Conservation (phyloP, 53 echinoderm and acorn worm genomes). For the Patiria pectinifera region DNA sequence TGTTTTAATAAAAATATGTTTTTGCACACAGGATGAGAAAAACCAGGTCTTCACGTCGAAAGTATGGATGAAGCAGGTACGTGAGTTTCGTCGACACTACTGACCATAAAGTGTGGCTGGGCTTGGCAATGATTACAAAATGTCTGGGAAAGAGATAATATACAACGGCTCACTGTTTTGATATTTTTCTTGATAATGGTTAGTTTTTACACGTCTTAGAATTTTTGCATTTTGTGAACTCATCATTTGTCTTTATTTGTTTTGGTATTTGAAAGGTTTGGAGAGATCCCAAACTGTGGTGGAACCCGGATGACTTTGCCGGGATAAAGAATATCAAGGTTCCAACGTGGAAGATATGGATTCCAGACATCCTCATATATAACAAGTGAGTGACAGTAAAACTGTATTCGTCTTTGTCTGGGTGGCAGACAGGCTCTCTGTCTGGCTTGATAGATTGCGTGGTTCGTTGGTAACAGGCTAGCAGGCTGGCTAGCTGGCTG, state of each 20-base stretch:
- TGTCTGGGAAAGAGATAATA: not conserved
- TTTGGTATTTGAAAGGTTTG: constrained; percentile 71
- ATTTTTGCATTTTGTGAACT: not conserved
- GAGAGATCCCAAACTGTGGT: constrained; percentile 81
- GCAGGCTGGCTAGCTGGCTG: no score
- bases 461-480: no score
- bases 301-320: constrained; percentile 84
- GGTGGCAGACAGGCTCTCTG: no score
- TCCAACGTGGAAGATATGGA: constrained; percentile 81
- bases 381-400: constrained; percentile 84
- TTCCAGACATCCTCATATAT: constrained; percentile 95
- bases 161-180: not conserved
- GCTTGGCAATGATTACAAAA: not conserved
- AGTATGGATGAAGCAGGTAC: constrained; percentile 95
- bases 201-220: not conserved
- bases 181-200: not conserved
- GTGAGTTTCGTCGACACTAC: not conserved
- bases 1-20: not conserved
- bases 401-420: no score
- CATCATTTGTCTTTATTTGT: not conserved
- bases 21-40: constrained; percentile 83
- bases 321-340: constrained; percentile 85
- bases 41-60: constrained; percentile 90
- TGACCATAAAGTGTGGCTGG: not conserved
- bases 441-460: no score